Percentiles rank a stretch among this genome's conserved stretches.
Evolutionary conservation across 2,113 vertebrate species (phyloP).

Genomic region (Craseonycteris thonglongyai): DNA sequence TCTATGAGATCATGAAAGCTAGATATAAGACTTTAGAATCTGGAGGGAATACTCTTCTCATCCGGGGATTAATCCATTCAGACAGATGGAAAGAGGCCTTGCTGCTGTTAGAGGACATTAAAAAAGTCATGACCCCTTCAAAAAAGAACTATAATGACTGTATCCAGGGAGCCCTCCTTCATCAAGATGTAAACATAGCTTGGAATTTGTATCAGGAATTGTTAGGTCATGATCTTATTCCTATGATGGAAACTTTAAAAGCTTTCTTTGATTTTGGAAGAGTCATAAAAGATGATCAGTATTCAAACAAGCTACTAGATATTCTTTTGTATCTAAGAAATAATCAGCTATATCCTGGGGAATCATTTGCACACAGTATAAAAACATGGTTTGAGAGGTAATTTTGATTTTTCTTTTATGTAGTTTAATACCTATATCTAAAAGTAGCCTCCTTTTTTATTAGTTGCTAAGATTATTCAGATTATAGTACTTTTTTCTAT

Average conservation of each 20-base stretch:
- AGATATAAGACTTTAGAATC: conserved; percentile 86
- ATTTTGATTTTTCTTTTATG: conserved; percentile 47
- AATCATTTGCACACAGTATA: conserved; percentile 83
- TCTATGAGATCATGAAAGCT: conserved; percentile 89
- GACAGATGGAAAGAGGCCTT: conserved; percentile 86
- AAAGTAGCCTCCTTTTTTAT: background rate
- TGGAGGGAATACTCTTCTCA: conserved; percentile 84
- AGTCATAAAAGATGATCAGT: conserved; percentile 70
- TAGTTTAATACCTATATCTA: background rate
- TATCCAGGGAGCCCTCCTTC: conserved; percentile 83
- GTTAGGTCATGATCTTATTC: conserved; percentile 77
- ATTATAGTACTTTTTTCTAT: background rate
- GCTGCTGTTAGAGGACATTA: conserved; percentile 83
- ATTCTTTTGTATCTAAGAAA: conserved; percentile 88
- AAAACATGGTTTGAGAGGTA: conserved; percentile 97
- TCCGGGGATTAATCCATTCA: conserved; percentile 85
- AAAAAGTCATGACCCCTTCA: conserved; percentile 83
- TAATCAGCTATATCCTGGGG: conserved; percentile 89
- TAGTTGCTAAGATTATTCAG: conserved; percentile 14
- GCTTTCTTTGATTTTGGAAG: conserved; percentile 82
- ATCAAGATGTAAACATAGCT: conserved; percentile 79
- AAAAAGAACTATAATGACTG: conserved; percentile 83
- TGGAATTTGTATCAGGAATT: conserved; percentile 88
- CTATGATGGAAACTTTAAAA: conserved; percentile 83
- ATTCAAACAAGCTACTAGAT: conserved; percentile 78